phyloP scores from a whole-genome alignment of 2,797 vertebrate genomes.

The Setipinna tenuifilis region DNA sequence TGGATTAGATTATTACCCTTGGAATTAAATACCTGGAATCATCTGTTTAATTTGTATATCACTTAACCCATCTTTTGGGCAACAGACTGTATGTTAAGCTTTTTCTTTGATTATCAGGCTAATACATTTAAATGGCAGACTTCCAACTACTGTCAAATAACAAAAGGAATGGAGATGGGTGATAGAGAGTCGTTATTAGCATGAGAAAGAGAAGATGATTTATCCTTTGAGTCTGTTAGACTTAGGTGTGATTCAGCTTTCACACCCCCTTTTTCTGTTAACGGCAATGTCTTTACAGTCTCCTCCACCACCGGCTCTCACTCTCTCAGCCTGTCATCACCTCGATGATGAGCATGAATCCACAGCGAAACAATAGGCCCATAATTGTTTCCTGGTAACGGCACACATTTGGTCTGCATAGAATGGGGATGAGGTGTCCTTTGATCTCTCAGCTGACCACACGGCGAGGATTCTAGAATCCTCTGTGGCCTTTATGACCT shows the following conservation, averaged over 20 bases:
- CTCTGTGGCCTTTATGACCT: background rate
- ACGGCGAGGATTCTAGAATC: background rate
- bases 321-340: background rate
- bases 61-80: background rate
- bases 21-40: background rate
- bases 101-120: background rate
- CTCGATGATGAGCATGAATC: background rate
- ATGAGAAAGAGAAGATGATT: slow-evolving; percentile 3
- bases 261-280: background rate
- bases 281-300: background rate
- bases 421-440: background rate
- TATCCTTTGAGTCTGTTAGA: slow-evolving; percentile 1
- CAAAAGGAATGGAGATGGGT: background rate
- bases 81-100: background rate
- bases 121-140: background rate
- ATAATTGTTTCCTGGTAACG: slow-evolving; percentile 1
- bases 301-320: background rate
- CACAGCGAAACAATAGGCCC: background rate
- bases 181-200: background rate
- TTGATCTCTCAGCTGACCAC: background rate
- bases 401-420: background rate
- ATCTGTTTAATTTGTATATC: background rate
- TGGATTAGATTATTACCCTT: background rate
- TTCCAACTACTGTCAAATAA: background rate
- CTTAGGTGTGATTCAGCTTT: background rate